phyloP scores from a whole-genome alignment of 2,888 invertebrate species.

The Chymomyza amoena region DNA sequence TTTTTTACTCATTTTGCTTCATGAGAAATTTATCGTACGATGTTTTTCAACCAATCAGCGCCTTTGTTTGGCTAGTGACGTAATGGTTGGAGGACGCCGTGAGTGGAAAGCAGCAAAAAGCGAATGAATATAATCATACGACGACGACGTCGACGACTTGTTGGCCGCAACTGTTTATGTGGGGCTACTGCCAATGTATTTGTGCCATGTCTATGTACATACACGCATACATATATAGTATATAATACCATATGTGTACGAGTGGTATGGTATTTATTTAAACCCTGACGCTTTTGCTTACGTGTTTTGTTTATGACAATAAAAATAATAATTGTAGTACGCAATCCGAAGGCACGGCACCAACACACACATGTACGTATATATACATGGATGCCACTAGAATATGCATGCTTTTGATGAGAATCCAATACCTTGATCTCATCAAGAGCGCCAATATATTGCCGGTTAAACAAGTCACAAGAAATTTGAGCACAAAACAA shows the following conservation, averaged over 20 bases:
- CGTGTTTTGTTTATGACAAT: background rate
- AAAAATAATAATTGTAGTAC: background rate
- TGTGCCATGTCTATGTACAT: background rate
- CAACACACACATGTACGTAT: background rate
- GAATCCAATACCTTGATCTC: too few species aligned
- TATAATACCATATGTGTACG: background rate
- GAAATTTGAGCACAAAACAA: slow-evolving; percentile 24
- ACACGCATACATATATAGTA: background rate
- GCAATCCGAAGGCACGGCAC: background rate
- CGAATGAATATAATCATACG: slow-evolving; percentile 23
- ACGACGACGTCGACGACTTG: slow-evolving; percentile 1
- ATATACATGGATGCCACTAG: background rate
- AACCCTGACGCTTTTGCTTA: background rate
- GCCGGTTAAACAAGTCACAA: background rate
- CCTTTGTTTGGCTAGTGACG: slow-evolving; percentile 73
- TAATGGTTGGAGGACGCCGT: slow-evolving; percentile 63
- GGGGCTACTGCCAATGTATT: slow-evolving; percentile 8
- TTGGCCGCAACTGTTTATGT: slow-evolving; percentile 1
- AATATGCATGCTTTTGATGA: background rate
- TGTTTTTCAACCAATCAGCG: slow-evolving; percentile 77
- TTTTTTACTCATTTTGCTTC: slow-evolving; percentile 55
- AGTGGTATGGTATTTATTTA: background rate
- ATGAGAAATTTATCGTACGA: slow-evolving; percentile 77
- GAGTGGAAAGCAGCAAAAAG: slow-evolving; percentile 43
- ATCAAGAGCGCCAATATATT: background rate